A percentile compares a stretch with the other conserved stretches of the same genome.
phyloP scores from a whole-genome alignment of 2,797 vertebrate genomes.

The Falco novaeseelandiae region DNA sequence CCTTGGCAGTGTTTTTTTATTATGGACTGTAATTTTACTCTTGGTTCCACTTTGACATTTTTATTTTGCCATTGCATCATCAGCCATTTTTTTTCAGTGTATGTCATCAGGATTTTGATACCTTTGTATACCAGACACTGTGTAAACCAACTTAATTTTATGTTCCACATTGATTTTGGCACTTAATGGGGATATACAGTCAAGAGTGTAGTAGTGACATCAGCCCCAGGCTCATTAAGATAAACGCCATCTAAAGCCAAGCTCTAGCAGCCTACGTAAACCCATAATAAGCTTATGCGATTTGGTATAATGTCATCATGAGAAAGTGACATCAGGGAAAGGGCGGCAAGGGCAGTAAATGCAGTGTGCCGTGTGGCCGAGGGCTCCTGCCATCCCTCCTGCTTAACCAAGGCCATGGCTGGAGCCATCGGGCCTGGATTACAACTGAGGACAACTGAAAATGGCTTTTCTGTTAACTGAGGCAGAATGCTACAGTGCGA shows the following conservation, averaged over 20 bases:
- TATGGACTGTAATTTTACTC: background rate
- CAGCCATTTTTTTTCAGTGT: background rate
- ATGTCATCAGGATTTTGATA: background rate
- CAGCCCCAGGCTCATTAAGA: constrained; percentile 28
- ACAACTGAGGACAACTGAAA: background rate
- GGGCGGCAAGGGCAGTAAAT: constrained; percentile 33
- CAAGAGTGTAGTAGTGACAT: constrained; percentile 11
- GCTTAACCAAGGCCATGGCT: background rate
- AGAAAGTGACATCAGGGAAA: constrained; percentile 62
- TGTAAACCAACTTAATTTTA: background rate
- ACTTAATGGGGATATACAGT: background rate
- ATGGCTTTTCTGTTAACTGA: background rate
- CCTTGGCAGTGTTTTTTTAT: background rate
- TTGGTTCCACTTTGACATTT: background rate
- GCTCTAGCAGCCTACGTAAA: constrained; percentile 48
- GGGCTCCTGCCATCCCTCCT: background rate
- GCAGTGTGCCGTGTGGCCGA: background rate
- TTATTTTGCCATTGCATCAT: constrained; percentile 24
- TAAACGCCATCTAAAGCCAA: constrained; percentile 41
- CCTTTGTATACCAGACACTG: background rate
- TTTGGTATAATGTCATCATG: constrained; percentile 62
- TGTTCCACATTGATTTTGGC: background rate
- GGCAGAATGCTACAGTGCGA: background rate
- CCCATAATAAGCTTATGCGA: constrained; percentile 67
- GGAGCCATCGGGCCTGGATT: background rate